phyloP scores from a whole-genome alignment of 2,888 invertebrate species.

The Baronia brevicornis region DNA sequence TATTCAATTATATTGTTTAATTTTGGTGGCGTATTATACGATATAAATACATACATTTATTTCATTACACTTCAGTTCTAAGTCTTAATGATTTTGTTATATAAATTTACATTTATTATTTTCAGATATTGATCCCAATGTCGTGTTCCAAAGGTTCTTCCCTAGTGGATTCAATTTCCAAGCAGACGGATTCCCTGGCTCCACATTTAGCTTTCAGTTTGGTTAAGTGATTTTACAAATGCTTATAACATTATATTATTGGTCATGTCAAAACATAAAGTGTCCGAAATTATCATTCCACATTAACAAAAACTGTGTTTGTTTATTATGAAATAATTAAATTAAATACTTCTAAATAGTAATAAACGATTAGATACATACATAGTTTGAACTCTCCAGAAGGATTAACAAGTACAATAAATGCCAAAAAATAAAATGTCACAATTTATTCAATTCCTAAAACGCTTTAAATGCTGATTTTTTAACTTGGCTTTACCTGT shows the following conservation, averaged over 20 bases:
- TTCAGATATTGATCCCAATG: conserved; percentile 87
- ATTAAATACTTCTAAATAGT: no score
- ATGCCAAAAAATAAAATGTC: neutral
- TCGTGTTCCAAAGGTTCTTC: conserved; percentile 91
- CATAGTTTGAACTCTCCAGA: conserved; percentile 5
- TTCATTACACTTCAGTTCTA: conserved; percentile 1
- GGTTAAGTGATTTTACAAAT: conserved; percentile 53
- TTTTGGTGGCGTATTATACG: neutral
- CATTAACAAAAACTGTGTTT: conserved; percentile 10
- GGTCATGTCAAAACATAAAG: conserved; percentile 20
- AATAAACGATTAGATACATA: no score
- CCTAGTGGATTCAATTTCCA: conserved; percentile 76
- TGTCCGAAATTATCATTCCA: conserved; percentile 26
- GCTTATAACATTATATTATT: conserved; percentile 5
- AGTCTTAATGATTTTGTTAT: conserved; percentile 5
- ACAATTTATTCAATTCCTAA: conserved; percentile 9
- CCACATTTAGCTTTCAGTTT: conserved; percentile 82
- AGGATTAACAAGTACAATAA: conserved; percentile 5
- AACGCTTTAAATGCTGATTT: no score
- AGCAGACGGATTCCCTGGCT: conserved; percentile 72
- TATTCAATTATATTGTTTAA: neutral
- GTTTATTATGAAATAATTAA: no score
- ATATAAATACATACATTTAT: neutral
- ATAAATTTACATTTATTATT: conserved; percentile 30
- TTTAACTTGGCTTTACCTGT: no score